Base-by-base conservation (phyloP, 2,888 invertebrate species). In the Callimorpha dominula region DNA sequence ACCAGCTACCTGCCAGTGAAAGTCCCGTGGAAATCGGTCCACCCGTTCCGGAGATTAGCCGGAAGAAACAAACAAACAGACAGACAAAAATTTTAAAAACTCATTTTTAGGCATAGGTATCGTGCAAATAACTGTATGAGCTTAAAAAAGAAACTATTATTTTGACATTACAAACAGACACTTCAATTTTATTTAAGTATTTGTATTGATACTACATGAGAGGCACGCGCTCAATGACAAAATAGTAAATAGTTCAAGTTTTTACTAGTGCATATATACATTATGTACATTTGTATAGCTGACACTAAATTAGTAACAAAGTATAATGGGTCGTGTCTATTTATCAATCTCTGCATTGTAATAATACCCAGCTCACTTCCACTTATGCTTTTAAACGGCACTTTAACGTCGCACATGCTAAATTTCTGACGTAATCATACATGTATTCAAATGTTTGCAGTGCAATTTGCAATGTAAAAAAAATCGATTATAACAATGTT, bases 331-430 rank as follows among this genome's bases (percentile, higher is more conserved):
- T 43, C 17, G 52, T 12, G 20, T 42, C 66, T 14, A 66, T 65
- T 71, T 60, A 66, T 65, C 57, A 71, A 65, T 60, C 71, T 60
- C 40, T 66, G n/a, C 49, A 65, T 15, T 50, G 57, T 66, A 20
- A 40, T 14, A 49, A 63, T 52, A 15, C n/a, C 63, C 63, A 43
- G 43, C 67, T 63, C 54, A 71, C 67, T 63, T 8, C 43, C 71
- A 72, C 31, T 67, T 67, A 71, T 50, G 15, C 60, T 46, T 66
- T 70, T 65, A 15, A 70, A 40, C 46, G 17, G 31, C 71, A 71
- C 50, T 65, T 66, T 49, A 43, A 65, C 52, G 42, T 60, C 14
- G 20, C 57, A 20, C 50, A 42, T 52, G 42, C 50, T 20, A 67
- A 63, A 54, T 49, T 50, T 20, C 49, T 71, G 31, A 57, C 57